These are phyloP conservation scores for Hylomyscus alleni DNA, from an alignment of 2,797 vertebrate species.

Conservation along the genomic window DNA sequence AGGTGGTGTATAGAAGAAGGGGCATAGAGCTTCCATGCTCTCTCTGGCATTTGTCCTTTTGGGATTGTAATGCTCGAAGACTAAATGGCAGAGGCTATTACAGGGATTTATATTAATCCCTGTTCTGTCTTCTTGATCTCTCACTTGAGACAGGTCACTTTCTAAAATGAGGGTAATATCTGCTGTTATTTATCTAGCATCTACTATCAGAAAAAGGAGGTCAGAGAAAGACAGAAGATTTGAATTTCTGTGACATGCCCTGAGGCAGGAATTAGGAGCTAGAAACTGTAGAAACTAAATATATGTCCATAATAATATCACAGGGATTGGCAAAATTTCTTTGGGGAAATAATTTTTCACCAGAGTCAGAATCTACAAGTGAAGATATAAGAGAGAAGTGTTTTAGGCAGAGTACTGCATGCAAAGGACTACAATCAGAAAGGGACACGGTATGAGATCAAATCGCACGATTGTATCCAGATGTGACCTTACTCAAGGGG, in stretches of 20 bases:
- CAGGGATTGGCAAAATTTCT: not conserved
- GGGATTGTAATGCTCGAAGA: not conserved
- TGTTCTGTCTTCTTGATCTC: not conserved
- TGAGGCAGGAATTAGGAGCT: not conserved
- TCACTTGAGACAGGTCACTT: not conserved
- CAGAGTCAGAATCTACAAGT: not conserved
- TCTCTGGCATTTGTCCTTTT: not conserved
- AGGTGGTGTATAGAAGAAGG: not conserved
- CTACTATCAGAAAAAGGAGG: not conserved
- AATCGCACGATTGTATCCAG: not conserved
- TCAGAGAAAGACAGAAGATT: slow-evolving; percentile 21
- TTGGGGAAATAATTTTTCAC: slow-evolving; percentile 65
- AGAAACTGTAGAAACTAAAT: not conserved
- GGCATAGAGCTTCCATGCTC: not conserved
- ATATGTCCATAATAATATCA: not conserved
- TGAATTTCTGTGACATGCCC: not conserved
- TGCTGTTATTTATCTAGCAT: not conserved
- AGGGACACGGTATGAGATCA: not conserved
- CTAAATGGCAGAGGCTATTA: not conserved
- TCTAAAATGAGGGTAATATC: not conserved
- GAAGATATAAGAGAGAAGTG: not conserved
- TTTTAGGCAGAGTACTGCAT: slow-evolving; percentile 24
- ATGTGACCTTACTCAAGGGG: not conserved
- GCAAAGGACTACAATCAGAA: slow-evolving; percentile 14
- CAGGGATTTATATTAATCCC: not conserved